Percentiles rank a stretch among this genome's conserved stretches.
Evolutionary conservation across 2,113 vertebrate genomes (phyloP).

Genomic region (Actenoides lindsayi): DNA sequence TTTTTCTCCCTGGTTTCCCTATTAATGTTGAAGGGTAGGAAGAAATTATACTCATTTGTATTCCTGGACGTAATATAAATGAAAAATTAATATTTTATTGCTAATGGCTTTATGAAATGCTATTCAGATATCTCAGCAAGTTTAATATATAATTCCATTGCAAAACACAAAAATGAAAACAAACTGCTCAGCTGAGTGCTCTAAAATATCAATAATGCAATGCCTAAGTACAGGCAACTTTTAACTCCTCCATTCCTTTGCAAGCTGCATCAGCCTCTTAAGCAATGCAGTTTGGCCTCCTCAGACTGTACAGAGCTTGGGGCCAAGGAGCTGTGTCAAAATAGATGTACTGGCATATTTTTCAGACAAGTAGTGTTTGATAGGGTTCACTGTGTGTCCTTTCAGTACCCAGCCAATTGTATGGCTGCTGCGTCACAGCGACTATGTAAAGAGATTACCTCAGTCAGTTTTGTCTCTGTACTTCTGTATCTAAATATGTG

Average conservation of each 20-base stretch:
- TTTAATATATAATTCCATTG: neutral
- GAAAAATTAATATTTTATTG: slow-evolving; percentile 30
- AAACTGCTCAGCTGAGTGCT: neutral
- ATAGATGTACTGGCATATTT: neutral
- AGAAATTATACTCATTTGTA: slow-evolving; percentile 39
- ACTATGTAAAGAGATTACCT: neutral
- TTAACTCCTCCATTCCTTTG: neutral
- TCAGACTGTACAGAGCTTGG: neutral
- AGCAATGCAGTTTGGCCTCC: neutral
- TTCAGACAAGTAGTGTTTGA: neutral
- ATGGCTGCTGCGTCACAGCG: neutral
- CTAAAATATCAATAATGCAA: neutral
- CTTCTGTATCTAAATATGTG: neutral
- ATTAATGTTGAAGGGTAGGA: slow-evolving; percentile 13
- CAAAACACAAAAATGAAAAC: neutral
- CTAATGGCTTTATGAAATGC: slow-evolving; percentile 41
- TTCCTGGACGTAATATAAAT: slow-evolving; percentile 28
- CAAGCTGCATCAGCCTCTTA: neutral
- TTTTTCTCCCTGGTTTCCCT: slow-evolving; percentile 24
- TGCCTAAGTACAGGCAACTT: neutral
- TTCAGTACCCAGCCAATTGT: neutral
- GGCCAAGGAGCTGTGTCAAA: neutral
- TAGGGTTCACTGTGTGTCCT: neutral
- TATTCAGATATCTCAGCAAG: neutral
- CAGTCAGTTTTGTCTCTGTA: neutral